Base-by-base conservation (phyloP, 2,888 invertebrate genomes). In the Schizotus pectinicornis region DNA sequence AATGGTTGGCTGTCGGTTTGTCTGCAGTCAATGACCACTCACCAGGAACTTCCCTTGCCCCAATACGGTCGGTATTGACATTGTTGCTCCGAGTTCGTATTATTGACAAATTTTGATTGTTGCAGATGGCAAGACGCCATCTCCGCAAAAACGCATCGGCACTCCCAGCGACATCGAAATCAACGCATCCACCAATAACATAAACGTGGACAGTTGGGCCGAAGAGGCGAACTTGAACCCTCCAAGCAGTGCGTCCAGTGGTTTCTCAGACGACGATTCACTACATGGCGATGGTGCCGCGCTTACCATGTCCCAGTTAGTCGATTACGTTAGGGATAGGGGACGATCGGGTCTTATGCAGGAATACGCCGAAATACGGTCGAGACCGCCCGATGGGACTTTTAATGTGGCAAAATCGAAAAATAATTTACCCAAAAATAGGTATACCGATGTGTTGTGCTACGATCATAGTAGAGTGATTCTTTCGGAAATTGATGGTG, bases 371-470 rank as follows among this genome's bases (percentile, higher is more conserved):
- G 92, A 93, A 73, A 93, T 97, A 64, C 88, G 94, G 72, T 85
- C 75, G 14, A 85, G 92, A 70, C 89, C 92, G 64, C 93, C 94
- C 32, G 86, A 88, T 67, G 96, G 96, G 63, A 91, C 94, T 68
- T 97, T 97, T 81, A 88, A 89, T 70, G 87, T 89, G 75, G 92
- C 95, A 74, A 92, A 89, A 91, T 80, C 85, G 76, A 84, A 85
- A 74, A 81, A 83, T 70, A 94, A 94, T 80, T 83, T 90, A 76
- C 85, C 89, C 74, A 94, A 93, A 83, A 93, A 93, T 80, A 86
- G 92, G 22, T 98, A 98, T 81, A 95, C 95, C 66, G 98, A 98
- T 81, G 97, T 98, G 48, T 84, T 97, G 64, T 97, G 97, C 81
- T 95, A 92, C 81, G 98, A 98, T 81, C 95, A 96, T 80, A 92